These are phyloP conservation scores for Pelodytes ibericus DNA, from an alignment of 2,797 vertebrate species.

Conservation along the genomic window DNA sequence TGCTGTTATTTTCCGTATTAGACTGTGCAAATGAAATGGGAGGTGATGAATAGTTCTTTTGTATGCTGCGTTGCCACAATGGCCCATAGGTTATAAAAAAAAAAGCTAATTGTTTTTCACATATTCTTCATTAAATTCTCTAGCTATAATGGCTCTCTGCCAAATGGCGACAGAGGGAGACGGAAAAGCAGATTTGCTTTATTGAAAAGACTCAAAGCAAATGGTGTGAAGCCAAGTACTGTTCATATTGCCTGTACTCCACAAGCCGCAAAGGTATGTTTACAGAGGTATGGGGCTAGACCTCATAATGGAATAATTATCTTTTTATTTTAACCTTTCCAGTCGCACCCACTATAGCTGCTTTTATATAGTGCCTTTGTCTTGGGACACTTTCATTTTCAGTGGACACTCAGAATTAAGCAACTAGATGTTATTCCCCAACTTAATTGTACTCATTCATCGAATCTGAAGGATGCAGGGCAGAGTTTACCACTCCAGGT, in stretches of 20 bases:
- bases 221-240: conserved; percentile 97
- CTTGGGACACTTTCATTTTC: too few relatives aligned
- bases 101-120: not conserved
- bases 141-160: conserved; percentile 99
- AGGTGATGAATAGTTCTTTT: not conserved
- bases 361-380: too few relatives aligned
- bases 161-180: conserved; percentile 95
- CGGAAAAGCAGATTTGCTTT: conserved; percentile 98
- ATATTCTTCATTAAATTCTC: conserved; percentile 16
- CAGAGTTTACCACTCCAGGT: too few relatives aligned
- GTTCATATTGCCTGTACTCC: conserved; percentile 95
- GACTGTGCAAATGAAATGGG: not conserved
- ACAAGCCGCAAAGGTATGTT: conserved; percentile 94
- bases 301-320: too few relatives aligned
- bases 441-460: too few relatives aligned
- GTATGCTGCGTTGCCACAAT: not conserved
- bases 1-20: not conserved
- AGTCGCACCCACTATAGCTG: too few relatives aligned
- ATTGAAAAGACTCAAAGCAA: conserved; percentile 94
- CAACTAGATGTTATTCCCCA: too few relatives aligned
- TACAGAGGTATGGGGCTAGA: not conserved
- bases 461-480: too few relatives aligned
- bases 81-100: not conserved
- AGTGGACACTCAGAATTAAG: too few relatives aligned
- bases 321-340: too few relatives aligned